These are phyloP conservation scores for Prosopocoilus inquinatus DNA, from an alignment of 2,888 invertebrate genomes.

Conservation along the genomic window DNA sequence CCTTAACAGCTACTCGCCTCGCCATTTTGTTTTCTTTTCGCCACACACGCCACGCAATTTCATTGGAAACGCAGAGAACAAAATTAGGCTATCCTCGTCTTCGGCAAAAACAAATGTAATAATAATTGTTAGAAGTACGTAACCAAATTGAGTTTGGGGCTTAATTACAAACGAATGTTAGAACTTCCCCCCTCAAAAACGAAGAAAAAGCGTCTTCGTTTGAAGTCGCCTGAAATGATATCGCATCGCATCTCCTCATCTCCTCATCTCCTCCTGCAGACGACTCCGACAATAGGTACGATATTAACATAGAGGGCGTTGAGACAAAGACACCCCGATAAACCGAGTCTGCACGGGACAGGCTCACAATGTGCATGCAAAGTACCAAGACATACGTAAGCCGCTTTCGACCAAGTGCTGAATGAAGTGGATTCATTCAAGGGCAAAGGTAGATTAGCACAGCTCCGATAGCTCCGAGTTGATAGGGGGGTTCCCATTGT, in stretches of 20 bases:
- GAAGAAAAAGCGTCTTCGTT: slow-evolving; percentile 18
- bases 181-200: too few species aligned
- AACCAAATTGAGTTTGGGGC: too few species aligned
- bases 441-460: slow-evolving; percentile 36
- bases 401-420: slow-evolving; percentile 21
- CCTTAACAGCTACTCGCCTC: too few species aligned
- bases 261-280: slow-evolving; percentile 37
- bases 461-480: slow-evolving; percentile 14
- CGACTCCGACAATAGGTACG: slow-evolving; percentile 44
- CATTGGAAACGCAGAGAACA: too few species aligned
- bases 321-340: slow-evolving; percentile 47
- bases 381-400: slow-evolving; percentile 31
- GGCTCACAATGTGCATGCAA: slow-evolving; percentile 47
- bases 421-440: slow-evolving; percentile 36
- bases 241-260: slow-evolving; percentile 36
- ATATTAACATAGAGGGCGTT: slow-evolving; percentile 46
- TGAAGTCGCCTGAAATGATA: slow-evolving; percentile 21
- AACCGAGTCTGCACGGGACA: slow-evolving; percentile 47
- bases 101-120: too few species aligned
- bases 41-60: too few species aligned
- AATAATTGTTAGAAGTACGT: too few species aligned
- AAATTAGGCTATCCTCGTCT: too few species aligned
- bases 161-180: background rate
- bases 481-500: slow-evolving; percentile 9
- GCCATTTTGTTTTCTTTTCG: too few species aligned